phyloP scores from a whole-genome alignment of 2,797 vertebrate genomes.

The Sebastiscus albofasciatus region DNA sequence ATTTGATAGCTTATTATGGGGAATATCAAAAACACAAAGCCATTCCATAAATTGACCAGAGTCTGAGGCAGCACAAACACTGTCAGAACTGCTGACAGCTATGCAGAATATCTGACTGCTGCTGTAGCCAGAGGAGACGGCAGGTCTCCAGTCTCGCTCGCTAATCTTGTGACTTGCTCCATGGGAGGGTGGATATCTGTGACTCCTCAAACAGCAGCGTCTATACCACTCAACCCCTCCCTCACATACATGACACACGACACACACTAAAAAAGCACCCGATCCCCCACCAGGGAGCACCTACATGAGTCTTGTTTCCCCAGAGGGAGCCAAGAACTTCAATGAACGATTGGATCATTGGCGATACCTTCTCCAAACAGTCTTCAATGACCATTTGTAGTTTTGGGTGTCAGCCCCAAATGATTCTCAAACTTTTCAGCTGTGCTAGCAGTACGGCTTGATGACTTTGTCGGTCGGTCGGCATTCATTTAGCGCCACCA shows the following conservation, averaged over 20 bases:
- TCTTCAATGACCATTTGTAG: background rate
- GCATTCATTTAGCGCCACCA: background rate
- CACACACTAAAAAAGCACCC: background rate
- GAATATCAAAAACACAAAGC: constrained; percentile 67
- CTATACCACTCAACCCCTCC: constrained; percentile 31
- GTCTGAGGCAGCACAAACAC: constrained; percentile 67
- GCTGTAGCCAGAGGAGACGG: constrained; percentile 63
- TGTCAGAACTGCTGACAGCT: constrained; percentile 73
- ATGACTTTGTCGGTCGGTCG: background rate
- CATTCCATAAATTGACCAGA: constrained; percentile 58
- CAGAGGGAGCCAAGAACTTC: constrained; percentile 1
- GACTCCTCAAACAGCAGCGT: constrained; percentile 49
- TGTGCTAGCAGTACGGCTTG: background rate
- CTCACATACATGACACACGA: background rate
- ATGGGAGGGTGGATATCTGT: constrained; percentile 61
- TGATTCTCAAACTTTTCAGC: background rate
- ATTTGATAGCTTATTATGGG: constrained; percentile 72
- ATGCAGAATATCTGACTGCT: constrained; percentile 67
- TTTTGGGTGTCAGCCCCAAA: background rate
- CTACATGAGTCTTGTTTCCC: constrained; percentile 28
- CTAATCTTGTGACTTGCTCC: constrained; percentile 73
- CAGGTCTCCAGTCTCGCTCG: constrained; percentile 69
- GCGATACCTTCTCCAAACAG: background rate
- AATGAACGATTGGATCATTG: background rate
- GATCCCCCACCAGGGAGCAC: constrained; percentile 22